These are phyloP conservation scores for Cheilosia variabilis DNA, from an alignment of 2,888 invertebrate genomes.

Conservation along the genomic window DNA sequence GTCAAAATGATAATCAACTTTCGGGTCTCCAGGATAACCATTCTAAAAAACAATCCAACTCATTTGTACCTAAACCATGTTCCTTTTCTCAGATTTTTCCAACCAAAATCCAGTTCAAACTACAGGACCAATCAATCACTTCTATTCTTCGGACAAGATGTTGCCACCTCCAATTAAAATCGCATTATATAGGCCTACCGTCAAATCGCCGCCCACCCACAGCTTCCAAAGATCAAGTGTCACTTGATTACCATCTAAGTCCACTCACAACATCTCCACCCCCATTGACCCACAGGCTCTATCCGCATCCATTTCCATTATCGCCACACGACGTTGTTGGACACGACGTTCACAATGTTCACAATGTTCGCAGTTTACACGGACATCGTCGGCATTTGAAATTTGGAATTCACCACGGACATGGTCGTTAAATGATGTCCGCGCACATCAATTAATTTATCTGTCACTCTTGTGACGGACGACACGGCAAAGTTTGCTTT, in stretches of 20 bases:
- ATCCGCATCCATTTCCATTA: conserved; percentile 21
- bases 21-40: no score
- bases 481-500: conserved; percentile 24
- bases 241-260: conserved; percentile 12
- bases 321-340: conserved; percentile 7
- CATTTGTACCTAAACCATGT: no score
- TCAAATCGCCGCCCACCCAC: no score
- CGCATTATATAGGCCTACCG: no score
- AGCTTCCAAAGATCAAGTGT: no score
- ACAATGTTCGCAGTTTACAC: conserved; percentile 6
- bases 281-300: conserved; percentile 37
- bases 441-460: conserved; percentile 60
- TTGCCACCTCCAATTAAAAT: no score
- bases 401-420: conserved; percentile 18
- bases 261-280: conserved; percentile 4
- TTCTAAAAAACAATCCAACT: no score
- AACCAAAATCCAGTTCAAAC: no score
- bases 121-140: no score
- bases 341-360: conserved; percentile 36
- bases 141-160: no score
- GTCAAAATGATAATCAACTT: no score
- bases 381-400: conserved; percentile 11
- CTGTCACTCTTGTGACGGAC: conserved; percentile 23
- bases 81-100: no score
- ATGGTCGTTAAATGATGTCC: conserved; percentile 32